phyloP scores from a whole-genome alignment of 2,888 invertebrate genomes.

The Gerosis bhagava region DNA sequence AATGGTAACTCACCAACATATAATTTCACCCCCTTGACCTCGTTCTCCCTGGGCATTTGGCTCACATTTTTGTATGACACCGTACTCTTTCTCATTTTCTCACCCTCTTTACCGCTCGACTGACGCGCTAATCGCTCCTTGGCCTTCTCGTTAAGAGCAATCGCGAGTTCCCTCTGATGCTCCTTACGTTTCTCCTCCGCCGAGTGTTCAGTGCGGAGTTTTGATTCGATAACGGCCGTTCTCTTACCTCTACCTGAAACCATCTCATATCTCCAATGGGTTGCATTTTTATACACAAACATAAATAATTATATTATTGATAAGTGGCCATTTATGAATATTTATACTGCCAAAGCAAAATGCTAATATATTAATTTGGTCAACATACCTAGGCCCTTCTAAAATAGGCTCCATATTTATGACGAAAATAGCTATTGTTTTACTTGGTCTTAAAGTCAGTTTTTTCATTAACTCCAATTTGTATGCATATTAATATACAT shows the following conservation, averaged over 20 bases:
- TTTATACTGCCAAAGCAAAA: too few relatives aligned
- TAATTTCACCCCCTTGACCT: conserved; percentile 96
- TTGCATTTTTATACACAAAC: too few relatives aligned
- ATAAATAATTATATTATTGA: too few relatives aligned
- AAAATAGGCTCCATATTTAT: too few relatives aligned
- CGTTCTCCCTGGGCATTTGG: conserved; percentile 96
- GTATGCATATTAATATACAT: too few relatives aligned
- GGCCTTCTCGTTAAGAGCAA: conserved; percentile 95
- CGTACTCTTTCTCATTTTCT: conserved; percentile 96
- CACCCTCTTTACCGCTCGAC: conserved; percentile 91
- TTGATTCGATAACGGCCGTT: conserved; percentile 95
- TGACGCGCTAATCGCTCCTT: conserved; percentile 95
- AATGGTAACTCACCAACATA: conserved; percentile 91
- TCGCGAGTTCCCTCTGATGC: conserved; percentile 97
- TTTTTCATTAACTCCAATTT: too few relatives aligned
- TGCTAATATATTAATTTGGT: too few relatives aligned
- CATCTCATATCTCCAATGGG: too few relatives aligned
- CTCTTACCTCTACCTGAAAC: conserved; percentile 87
- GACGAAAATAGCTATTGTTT: too few relatives aligned
- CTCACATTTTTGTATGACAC: conserved; percentile 96
- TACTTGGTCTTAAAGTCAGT: too few relatives aligned
- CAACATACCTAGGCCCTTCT: too few relatives aligned
- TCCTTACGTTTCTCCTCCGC: conserved; percentile 98
- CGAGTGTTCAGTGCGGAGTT: conserved; percentile 96
- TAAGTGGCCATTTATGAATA: too few relatives aligned